Percentiles rank a stretch among this genome's conserved stretches.
Evolutionary conservation across 2,888 invertebrate genomes (phyloP).

Genomic region (Cryptus armator): DNA sequence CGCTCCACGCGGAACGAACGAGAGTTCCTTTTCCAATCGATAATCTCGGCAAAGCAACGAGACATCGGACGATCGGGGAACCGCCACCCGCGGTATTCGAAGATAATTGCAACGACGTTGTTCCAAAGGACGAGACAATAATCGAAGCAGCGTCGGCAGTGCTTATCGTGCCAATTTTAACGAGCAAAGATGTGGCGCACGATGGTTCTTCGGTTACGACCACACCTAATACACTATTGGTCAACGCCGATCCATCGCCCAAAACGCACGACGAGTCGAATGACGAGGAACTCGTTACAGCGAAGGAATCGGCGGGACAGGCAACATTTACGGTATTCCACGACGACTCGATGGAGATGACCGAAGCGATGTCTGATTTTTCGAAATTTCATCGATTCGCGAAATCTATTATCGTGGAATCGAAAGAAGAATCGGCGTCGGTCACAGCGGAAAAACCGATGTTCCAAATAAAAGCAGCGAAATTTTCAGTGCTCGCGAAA

Average conservation of each 20-base stretch:
- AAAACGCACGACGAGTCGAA: not conserved
- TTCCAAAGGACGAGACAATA: not conserved
- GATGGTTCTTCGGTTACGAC: not conserved
- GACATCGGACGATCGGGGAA: not conserved
- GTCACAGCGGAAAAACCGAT: conserved; percentile 31
- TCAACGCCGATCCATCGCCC: not conserved
- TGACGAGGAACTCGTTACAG: not conserved
- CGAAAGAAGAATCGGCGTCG: not conserved
- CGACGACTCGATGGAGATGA: conserved; percentile 65
- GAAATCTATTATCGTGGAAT: not conserved
- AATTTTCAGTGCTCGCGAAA: conserved; percentile 1
- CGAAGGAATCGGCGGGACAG: not conserved
- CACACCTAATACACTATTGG: not conserved
- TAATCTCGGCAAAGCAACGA: too few species aligned
- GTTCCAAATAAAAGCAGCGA: conserved; percentile 33
- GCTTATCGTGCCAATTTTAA: not conserved
- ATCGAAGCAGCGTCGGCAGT: not conserved
- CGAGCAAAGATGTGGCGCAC: not conserved
- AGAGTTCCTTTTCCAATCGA: too few species aligned
- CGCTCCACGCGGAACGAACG: too few species aligned
- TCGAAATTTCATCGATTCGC: not conserved
- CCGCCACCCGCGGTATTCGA: too few species aligned
- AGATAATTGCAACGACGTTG: not conserved
- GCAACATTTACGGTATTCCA: conserved; percentile 32
- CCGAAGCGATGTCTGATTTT: conserved; percentile 46